Percentiles rank a stretch among this genome's conserved stretches.
Conservation (phyloP, 1,140 invertebrate genomes). For the Heliothis subflexa region DNA sequence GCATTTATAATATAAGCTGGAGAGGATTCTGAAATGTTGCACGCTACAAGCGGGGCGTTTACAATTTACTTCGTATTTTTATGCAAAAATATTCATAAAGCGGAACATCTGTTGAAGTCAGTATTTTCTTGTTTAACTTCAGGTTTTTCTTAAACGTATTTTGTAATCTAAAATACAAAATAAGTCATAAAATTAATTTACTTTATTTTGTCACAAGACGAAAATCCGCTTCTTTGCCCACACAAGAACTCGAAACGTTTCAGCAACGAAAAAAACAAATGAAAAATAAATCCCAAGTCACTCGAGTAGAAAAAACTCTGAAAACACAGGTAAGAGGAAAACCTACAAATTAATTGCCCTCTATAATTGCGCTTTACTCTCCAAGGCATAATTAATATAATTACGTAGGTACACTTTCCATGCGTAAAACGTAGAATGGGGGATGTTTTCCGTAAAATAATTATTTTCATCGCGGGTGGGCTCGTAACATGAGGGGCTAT, state of each 20-base stretch:
- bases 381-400: not conserved
- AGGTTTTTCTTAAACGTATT: too few relatives aligned
- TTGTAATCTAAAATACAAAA: too few relatives aligned
- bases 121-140: not conserved
- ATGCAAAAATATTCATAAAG: not conserved
- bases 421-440: not conserved
- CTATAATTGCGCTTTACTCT: not conserved
- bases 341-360: not conserved
- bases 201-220: too few relatives aligned
- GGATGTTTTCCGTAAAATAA: constrained; percentile 26
- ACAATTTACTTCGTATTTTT: constrained; percentile 20
- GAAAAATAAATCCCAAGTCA: too few relatives aligned
- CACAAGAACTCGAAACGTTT: too few relatives aligned
- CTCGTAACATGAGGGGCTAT: constrained; percentile 11
- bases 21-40: constrained; percentile 20
- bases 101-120: not conserved
- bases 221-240: too few relatives aligned
- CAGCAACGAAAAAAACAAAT: too few relatives aligned
- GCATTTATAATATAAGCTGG: constrained; percentile 23
- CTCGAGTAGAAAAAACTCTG: too few relatives aligned
- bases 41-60: not conserved
- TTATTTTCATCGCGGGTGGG: not conserved
- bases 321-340: too few relatives aligned
- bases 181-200: too few relatives aligned
- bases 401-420: not conserved